Base-by-base conservation (phyloP, 2,888 invertebrate species). In the Sarcophaga subvicina region DNA sequence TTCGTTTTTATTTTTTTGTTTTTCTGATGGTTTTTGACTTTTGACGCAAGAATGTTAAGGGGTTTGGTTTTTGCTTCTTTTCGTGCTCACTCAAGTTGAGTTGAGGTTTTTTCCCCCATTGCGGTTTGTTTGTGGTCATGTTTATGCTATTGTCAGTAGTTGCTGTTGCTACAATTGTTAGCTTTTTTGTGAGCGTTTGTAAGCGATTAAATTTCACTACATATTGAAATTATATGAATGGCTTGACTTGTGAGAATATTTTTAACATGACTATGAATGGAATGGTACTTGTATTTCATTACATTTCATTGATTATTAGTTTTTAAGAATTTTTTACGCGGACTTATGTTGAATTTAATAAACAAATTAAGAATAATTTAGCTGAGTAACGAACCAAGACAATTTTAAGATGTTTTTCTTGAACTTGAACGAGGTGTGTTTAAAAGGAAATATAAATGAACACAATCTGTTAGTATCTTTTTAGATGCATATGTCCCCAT, bases 121-220 rank as follows among this genome's bases (percentile, higher is more conserved):
- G 37, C 8, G 2, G 37, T 82, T 75, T 27, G 22, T 22, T 85
- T 79, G 37, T 37, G 70, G 60, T 17, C n/a, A 45, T 14, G 49
- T 54, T 25, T 20, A 45, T 45, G 17, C 17, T 71, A 54, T 64
- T 69, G n/a, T 63, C 54, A 37, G 59, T 17, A 70, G 4, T 12
- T 67, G 20, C 8, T 37, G n/a, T 77, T 67, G 54, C 14, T 54
- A 54, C 59, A 59, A 12, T 67, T 72, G 45, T 59, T 69, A 10
- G 37, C 25, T 66, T 22, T 27, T 49, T 5, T 73, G 25, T 37
- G 6, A 47, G 0, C 62, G 37, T 64, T 54, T 66, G 47, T 47
- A 76, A 75, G 59, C 69, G 82, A 83, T 83, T 86, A 67, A 82
- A 76, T 86, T 86, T 64, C 86, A 75, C 72, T 79, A 64, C 63